Evolutionary conservation across 2,113 vertebrate genomes (phyloP).

Genomic region (Pristiophorus japonicus): DNA sequence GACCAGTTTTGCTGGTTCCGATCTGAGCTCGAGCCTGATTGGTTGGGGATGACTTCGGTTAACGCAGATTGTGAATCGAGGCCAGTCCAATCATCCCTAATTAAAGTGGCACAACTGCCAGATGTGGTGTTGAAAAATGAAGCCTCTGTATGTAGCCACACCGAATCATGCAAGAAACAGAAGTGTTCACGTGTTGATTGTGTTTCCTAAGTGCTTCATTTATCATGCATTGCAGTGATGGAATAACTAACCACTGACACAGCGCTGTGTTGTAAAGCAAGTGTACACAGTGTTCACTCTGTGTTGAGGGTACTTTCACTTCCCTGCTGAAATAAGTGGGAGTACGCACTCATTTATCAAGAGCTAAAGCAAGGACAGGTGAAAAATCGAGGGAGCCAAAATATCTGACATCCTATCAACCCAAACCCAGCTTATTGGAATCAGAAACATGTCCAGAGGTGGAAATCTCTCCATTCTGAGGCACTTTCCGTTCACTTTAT

Average conservation of each 20-base stretch:
- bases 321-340: neutral
- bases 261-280: neutral
- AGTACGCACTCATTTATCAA: constrained; percentile 20
- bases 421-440: constrained; percentile 3
- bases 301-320: neutral
- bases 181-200: neutral
- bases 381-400: constrained; percentile 6
- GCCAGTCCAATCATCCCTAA: neutral
- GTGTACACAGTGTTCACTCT: neutral
- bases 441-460: neutral
- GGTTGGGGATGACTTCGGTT: neutral
- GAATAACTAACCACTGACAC: constrained; percentile 9
- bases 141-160: neutral
- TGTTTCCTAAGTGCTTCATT: neutral
- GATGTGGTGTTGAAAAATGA: neutral
- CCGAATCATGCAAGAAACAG: neutral
- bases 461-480: neutral
- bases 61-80: neutral
- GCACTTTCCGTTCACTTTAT: neutral
- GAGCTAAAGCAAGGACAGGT: neutral
- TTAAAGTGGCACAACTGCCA: neutral
- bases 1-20: neutral
- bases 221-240: neutral
- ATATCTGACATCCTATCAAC: neutral
- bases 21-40: neutral